Evolutionary conservation across 2,888 invertebrate species (phyloP).

Genomic region (Conops quadrifasciatus): DNA sequence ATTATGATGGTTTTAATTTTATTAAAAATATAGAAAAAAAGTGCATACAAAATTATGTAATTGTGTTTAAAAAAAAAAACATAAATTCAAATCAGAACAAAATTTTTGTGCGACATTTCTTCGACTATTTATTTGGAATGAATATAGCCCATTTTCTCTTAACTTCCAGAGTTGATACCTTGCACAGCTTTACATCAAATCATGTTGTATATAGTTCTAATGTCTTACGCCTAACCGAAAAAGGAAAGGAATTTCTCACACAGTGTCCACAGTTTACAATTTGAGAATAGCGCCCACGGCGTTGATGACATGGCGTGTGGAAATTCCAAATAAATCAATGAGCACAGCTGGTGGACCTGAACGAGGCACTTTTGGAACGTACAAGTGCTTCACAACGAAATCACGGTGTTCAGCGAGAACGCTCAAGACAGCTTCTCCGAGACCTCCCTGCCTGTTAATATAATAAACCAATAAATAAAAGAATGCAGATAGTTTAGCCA

Average conservation of each 20-base stretch:
- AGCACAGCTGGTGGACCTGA: constrained; percentile 90
- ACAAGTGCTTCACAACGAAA: constrained; percentile 79
- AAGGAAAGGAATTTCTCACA: background rate
- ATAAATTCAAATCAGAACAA: background rate
- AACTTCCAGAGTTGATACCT: background rate
- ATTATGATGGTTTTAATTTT: background rate
- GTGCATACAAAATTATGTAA: background rate
- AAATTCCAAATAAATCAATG: constrained; percentile 89
- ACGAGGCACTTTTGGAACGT: constrained; percentile 84
- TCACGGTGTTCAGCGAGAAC: constrained; percentile 78
- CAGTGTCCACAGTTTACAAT: constrained; percentile 53
- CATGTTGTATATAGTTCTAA: background rate
- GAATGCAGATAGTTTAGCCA: background rate
- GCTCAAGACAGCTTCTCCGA: constrained; percentile 93
- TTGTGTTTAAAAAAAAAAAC: constrained; percentile 6
- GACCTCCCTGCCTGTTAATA: constrained; percentile 74
- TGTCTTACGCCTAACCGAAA: background rate
- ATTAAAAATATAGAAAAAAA: constrained; percentile 16
- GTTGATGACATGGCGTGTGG: constrained; percentile 78
- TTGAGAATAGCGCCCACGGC: constrained; percentile 75
- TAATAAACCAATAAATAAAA: constrained; percentile 25
- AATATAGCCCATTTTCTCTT: background rate
- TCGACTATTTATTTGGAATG: too few relatives aligned
- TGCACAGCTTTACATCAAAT: background rate
- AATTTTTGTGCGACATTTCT: background rate